Conservation (phyloP, 2,888 invertebrate species). For the Lithophane socia region DNA sequence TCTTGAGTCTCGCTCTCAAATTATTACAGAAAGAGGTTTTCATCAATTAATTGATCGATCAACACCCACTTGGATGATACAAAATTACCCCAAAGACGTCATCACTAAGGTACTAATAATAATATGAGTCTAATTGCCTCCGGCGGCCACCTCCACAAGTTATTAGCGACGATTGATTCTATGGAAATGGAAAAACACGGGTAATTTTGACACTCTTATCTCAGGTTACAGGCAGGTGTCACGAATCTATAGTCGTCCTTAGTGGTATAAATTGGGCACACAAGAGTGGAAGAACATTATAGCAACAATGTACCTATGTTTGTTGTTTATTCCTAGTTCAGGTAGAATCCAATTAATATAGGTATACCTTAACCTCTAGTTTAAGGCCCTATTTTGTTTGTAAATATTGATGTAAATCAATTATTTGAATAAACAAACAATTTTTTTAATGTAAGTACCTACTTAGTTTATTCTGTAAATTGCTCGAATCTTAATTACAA, state of each 20-base stretch:
- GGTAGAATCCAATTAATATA: no score
- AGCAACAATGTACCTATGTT: background rate
- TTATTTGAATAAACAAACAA: no score
- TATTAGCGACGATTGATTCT: background rate
- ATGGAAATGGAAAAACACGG: background rate
- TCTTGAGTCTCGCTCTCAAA: constrained; percentile 9
- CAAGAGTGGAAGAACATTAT: background rate
- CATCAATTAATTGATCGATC: background rate
- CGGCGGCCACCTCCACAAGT: background rate
- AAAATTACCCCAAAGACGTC: constrained; percentile 17
- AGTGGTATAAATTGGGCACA: background rate
- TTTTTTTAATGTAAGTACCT: no score
- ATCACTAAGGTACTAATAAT: background rate
- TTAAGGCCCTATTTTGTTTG: no score
- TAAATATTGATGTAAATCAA: no score
- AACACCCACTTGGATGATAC: background rate
- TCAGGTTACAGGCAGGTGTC: background rate
- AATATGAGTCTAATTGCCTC: background rate
- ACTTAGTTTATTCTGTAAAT: no score
- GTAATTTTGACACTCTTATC: constrained; percentile 9
- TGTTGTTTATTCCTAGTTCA: no score
- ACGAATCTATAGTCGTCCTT: background rate
- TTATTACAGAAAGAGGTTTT: constrained; percentile 24
- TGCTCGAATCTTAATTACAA: no score
- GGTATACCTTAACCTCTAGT: no score